Evolutionary conservation across 2,888 invertebrate genomes (phyloP).

Genomic region (Marronus borbonicus): DNA sequence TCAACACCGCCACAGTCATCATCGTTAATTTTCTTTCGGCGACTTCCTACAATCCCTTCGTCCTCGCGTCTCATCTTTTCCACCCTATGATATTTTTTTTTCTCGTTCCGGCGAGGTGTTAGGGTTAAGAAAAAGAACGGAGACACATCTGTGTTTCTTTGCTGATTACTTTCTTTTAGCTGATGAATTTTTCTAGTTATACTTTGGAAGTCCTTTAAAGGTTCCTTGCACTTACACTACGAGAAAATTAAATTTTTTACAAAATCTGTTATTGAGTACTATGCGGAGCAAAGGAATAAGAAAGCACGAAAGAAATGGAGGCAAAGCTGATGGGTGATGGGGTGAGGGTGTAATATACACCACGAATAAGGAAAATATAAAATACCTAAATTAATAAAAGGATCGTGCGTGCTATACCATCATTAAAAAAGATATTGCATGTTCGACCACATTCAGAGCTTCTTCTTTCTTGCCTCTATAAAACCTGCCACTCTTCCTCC

Average conservation of each 20-base stretch:
- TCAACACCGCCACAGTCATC: conserved; percentile 1
- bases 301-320: not conserved
- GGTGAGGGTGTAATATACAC: not conserved
- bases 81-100: not conserved
- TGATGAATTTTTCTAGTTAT: not conserved
- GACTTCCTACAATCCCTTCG: conserved; percentile 4
- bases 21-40: conserved; percentile 4
- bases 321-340: not conserved
- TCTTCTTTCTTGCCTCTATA: conserved; percentile 57
- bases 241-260: too few species aligned
- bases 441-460: conserved; percentile 61
- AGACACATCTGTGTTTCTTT: conserved; percentile 14
- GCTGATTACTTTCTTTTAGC: not conserved
- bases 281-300: too few species aligned
- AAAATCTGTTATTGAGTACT: too few species aligned
- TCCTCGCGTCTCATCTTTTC: not conserved
- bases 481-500: conserved; percentile 12
- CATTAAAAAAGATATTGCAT: conserved; percentile 69
- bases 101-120: too few species aligned
- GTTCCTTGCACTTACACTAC: too few species aligned
- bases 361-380: conserved; percentile 55
- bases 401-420: conserved; percentile 66
- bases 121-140: not conserved
- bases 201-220: too few species aligned
- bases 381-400: conserved; percentile 66